These are phyloP conservation scores for Drosophila paranaensis DNA, from an alignment of 2,888 invertebrate species.

Conservation along the genomic window DNA sequence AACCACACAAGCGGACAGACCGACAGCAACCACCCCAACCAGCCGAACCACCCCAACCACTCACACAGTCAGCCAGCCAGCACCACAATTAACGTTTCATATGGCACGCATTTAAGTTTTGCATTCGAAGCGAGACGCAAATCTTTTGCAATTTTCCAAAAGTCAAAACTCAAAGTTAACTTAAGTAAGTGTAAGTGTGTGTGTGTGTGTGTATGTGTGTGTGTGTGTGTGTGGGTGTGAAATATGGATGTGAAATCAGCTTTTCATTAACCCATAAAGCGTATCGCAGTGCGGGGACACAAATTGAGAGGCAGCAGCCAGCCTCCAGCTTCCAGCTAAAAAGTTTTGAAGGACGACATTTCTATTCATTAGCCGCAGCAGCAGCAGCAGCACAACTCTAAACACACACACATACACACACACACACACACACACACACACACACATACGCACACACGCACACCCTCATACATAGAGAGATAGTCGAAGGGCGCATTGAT, in stretches of 20 bases:
- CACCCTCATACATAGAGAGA: constrained; percentile 2
- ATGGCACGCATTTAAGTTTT: constrained; percentile 63
- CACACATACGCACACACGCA: not conserved
- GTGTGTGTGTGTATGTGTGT: not conserved
- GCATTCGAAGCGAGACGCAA: constrained; percentile 60
- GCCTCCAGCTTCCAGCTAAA: constrained; percentile 48
- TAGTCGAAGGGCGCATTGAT: constrained; percentile 64
- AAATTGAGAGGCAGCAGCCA: constrained; percentile 29
- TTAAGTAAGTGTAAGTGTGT: constrained; percentile 13
- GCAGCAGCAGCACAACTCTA: constrained; percentile 28
- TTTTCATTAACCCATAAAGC: constrained; percentile 69
- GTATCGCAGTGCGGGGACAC: constrained; percentile 18
- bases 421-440: constrained; percentile 9
- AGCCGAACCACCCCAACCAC: constrained; percentile 5
- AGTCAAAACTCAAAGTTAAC: constrained; percentile 59
- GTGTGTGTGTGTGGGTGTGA: constrained; percentile 28
- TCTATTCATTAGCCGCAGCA: constrained; percentile 71
- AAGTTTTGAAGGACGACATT: constrained; percentile 71
- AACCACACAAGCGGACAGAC: constrained; percentile 10
- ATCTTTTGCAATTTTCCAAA: constrained; percentile 52
- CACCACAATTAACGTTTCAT: constrained; percentile 74
- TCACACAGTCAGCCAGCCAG: constrained; percentile 5
- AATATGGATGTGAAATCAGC: constrained; percentile 53
- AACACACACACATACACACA: constrained; percentile 17
- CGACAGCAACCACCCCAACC: not conserved